Base-by-base conservation (phyloP, 1,140 invertebrate genomes). In the Tenebrio molitor region DNA sequence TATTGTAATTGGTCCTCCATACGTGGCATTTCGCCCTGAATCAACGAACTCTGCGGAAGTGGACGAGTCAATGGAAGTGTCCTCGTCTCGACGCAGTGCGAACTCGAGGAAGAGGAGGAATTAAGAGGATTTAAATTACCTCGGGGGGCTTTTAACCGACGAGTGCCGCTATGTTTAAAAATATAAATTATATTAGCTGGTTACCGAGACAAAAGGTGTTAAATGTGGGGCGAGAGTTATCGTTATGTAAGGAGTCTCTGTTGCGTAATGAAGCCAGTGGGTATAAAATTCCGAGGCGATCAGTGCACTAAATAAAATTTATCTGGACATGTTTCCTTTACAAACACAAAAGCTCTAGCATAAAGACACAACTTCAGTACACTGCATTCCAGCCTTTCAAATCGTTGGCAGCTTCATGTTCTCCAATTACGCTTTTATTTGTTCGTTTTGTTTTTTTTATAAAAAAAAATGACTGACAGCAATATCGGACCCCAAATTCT, bases 51-150 rank as follows among this genome's bases (percentile, higher is more conserved):
- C n/a, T 19, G 15, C 15, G 16, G 1, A 19, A 50, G 17, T 50
- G 50, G 50, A 33, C 50, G 10, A 58, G 23, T 58, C 50, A 58
- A 29, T 29, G 23, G 50, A 58, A 58, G 50, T 58, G 50, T 33
- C 23, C 50, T 58, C 50, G 12, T 34, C 23, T 29, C 23, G 12
- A 29, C 50, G 50, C 50, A 58, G 19, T 58, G 23, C 50, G 50
- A 58, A 58, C 50, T 14, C 6, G 50, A 58, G 36, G 50, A 70
- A 70, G 58, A 21, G 17, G 63, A 58, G 68, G 19, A 70, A 70
- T 70, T 70, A 70, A 69, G 41, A 65, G 58, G 68, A 70, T 70
- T 58, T 62, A 70, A 68, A 68, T 68, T 46, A 68, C 66, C 23
- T 50, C 33, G 10, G 66, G 50, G 68, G 41, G 50, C 42, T 69